Base-by-base conservation (phyloP, 37 sponge, comb jelly and placozoan genomes). In the Mnemiopsis leidyi region DNA sequence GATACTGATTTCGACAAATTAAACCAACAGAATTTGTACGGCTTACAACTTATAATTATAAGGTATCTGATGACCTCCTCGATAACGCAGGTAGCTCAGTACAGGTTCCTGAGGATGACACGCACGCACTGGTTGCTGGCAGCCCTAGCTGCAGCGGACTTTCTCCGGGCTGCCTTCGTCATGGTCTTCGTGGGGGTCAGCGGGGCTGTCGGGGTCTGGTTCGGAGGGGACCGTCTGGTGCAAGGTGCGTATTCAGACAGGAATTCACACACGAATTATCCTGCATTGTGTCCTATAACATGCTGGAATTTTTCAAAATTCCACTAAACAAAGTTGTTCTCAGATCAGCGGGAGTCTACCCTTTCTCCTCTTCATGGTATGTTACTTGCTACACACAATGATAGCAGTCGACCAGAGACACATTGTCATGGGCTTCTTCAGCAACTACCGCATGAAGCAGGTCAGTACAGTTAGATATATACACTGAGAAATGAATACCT, bases 311-410 rank as follows among this genome's bases (percentile, higher is more conserved):
- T n/a, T n/a, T n/a, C n/a, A n/a, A n/a, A n/a, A n/a, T n/a, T n/a
- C n/a, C n/a, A n/a, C n/a, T n/a, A n/a, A n/a, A n/a, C n/a, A n/a
- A n/a, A n/a, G n/a, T n/a, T n/a, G n/a, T n/a, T n/a, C 29, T 69
- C 82, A 79, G 82, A 79, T 79, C 28, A 79, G 82, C 36, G 82
- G 82, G 37, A 79, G 82, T 35, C 36, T 79, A 36, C 82, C 82
- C 36, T 79, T 79, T 31, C 38, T 79, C 36, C 33, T 79, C 36
- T 79, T 79, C 9, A 79, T 79, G 82, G 32, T 79, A 5, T 79
- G 82, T 35, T 79, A 79, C 82, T 33, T 79, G 7, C 82, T 79
- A 31, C 82, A 79, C 38, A 33, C 82, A 13, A 79, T 79, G 82
- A 79, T 79, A 79, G 82, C 82, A 31, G 37, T 79, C 23, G 82